Conservation (phyloP, 2,797 vertebrate genomes). For the Takifugu ocellatus region DNA sequence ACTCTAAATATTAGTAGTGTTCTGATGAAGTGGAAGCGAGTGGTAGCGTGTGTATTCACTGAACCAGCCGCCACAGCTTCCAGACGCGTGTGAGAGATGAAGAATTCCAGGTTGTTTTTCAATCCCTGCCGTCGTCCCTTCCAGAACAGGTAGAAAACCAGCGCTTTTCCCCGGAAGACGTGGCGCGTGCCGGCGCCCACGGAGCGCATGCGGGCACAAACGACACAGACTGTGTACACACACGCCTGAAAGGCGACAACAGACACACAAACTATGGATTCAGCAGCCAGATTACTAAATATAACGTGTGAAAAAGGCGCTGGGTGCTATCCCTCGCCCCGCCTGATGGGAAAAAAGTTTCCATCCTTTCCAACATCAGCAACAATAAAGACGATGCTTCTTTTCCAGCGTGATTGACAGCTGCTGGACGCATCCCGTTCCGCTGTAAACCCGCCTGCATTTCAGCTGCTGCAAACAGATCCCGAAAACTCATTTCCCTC, state of each 20-base stretch:
- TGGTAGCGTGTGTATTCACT: too few relatives aligned
- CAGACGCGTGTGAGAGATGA: constrained; percentile 17
- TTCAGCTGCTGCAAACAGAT: constrained; percentile 62
- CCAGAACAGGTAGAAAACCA: constrained; percentile 8
- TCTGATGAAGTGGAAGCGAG: too few relatives aligned
- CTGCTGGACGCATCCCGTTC: constrained; percentile 28
- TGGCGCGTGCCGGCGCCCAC: not conserved
- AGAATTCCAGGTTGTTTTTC: constrained; percentile 30
- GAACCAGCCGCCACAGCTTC: too few relatives aligned
- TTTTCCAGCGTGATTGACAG: constrained; percentile 25
- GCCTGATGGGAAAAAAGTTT: too few relatives aligned
- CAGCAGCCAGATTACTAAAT: too few relatives aligned
- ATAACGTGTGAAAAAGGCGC: too few relatives aligned
- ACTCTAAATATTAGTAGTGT: too few relatives aligned
- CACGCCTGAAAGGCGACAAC: too few relatives aligned
- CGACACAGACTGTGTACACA: not conserved
- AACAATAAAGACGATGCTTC: too few relatives aligned
- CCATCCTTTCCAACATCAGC: too few relatives aligned
- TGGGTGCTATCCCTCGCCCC: too few relatives aligned
- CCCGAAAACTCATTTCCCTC: constrained; percentile 29
- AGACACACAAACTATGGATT: too few relatives aligned
- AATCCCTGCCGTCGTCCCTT: constrained; percentile 40
- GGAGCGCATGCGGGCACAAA: not conserved
- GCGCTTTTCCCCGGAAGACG: constrained; percentile 10
- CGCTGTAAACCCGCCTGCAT: constrained; percentile 50